Percentiles rank a stretch among this genome's conserved stretches.
These are phyloP conservation scores for Lumbricus terrestris DNA, from an alignment of 2,888 invertebrate genomes.

Conservation along the genomic window DNA sequence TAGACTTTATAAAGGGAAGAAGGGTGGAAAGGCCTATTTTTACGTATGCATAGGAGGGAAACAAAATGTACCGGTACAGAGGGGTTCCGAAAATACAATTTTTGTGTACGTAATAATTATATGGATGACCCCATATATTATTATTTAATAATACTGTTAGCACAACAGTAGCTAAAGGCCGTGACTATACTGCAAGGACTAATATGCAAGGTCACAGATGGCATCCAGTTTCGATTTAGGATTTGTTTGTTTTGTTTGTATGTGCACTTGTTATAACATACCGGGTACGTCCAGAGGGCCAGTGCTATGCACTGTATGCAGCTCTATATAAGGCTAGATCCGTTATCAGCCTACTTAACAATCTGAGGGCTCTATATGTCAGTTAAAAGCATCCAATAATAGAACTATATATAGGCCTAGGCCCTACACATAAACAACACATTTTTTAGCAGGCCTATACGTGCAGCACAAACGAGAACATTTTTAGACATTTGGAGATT, in stretches of 20 bases:
- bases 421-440: neutral
- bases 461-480: neutral
- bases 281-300: neutral
- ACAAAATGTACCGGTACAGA: no score
- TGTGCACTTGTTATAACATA: no score
- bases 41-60: no score
- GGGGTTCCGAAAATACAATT: no score
- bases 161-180: neutral
- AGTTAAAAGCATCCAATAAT: neutral
- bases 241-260: no score
- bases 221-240: neutral
- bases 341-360: neutral
- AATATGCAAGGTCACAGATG: neutral
- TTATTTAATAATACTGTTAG: neutral
- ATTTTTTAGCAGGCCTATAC: neutral
- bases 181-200: neutral
- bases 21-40: no score
- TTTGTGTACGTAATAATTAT: no score
- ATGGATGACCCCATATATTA: no score
- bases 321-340: no score
- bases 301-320: no score
- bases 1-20: no score
- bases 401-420: neutral
- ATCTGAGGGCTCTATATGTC: neutral
- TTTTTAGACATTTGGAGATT: no score